Conservation (phyloP, 2,888 invertebrate species). For the Caenorhabditis uteleia region DNA sequence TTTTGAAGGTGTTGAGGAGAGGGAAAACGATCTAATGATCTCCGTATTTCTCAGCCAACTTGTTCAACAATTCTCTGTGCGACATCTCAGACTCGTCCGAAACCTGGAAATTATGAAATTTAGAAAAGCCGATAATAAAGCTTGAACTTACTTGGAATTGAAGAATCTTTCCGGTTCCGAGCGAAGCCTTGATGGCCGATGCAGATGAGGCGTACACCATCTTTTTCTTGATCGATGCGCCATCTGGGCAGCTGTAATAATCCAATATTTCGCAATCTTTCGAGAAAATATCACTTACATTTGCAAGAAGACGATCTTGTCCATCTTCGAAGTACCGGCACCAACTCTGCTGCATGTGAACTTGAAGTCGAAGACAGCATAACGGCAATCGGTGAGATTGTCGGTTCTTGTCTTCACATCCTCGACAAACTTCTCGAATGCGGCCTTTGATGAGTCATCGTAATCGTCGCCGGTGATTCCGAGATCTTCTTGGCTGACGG, state of each 20-base stretch:
- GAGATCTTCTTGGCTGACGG: slow-evolving; percentile 64
- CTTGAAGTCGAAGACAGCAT: slow-evolving; percentile 93
- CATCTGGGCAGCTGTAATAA: slow-evolving; percentile 85
- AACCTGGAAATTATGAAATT: slow-evolving; percentile 45
- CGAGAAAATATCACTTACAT: slow-evolving; percentile 74
- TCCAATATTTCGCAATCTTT: neutral
- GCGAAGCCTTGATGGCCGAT: slow-evolving; percentile 93
- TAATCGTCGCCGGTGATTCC: slow-evolving; percentile 62
- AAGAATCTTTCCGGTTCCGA: slow-evolving; percentile 74
- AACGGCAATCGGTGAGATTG: slow-evolving; percentile 86
- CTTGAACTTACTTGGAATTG: slow-evolving; percentile 63
- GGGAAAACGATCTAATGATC: slow-evolving; percentile 56
- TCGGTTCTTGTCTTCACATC: slow-evolving; percentile 83
- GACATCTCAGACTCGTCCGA: slow-evolving; percentile 69
- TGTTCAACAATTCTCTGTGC: slow-evolving; percentile 67
- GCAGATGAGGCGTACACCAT: slow-evolving; percentile 90
- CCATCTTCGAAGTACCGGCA: slow-evolving; percentile 92
- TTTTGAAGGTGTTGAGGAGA: slow-evolving; percentile 3
- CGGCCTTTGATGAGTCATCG: slow-evolving; percentile 73
- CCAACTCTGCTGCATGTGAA: slow-evolving; percentile 87
- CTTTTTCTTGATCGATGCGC: slow-evolving; percentile 86
- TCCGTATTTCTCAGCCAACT: slow-evolving; percentile 67
- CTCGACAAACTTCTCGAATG: slow-evolving; percentile 91
- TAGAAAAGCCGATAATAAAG: neutral
- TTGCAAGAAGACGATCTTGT: slow-evolving; percentile 95